Base-by-base conservation (phyloP, 1,140 invertebrate species). In the Conus betulinus region DNA sequence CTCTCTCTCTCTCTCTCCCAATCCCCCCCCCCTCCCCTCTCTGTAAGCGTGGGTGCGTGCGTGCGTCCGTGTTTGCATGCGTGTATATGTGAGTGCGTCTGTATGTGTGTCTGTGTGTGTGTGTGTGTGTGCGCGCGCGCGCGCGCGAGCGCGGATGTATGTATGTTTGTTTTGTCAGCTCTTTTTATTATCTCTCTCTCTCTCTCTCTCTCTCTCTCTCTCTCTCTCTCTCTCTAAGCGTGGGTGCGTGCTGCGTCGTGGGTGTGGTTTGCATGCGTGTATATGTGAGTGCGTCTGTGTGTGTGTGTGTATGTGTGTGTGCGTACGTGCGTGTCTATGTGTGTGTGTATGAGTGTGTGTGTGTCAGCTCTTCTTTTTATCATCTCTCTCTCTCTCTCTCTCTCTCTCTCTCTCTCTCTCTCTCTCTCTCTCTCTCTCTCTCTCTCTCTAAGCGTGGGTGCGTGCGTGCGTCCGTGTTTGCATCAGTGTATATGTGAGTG, bases 31-130 rank as follows among this genome's bases (percentile, higher is more conserved):
- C n/a, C n/a, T n/a, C n/a, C n/a, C n/a, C 39, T 39, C 39, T 39
- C 39, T 83, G 5, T 83, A 1, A 8, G 82, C 51, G 51, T 83
- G 82, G 11, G 51, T 83, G 82, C 51, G 51, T 20, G 82, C 51
- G 51, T 52, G 82, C 51, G 51, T 52, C 15, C 51, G 51, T 20
- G 55, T n/a, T 10, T n/a, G 78, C 51, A 23, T 27, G 51, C 23
- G 78, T 79, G 78, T 79, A 23, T 52, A n/a, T 79, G n/a, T 79
- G 3, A 13, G 78, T 79, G 51, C 23, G 78, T 83, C 11, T 83
- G 82, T 83, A 4, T 83, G 82, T 83, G 51, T 83, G 82, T 83
- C 0, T 83, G 55, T 83, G 23, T 83, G 82, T 52, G 51, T 83
- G 82, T 20, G 27, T 78, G 74, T 78, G 27, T 78, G 74, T 78